phyloP scores from a whole-genome alignment of 2,113 vertebrate species.

The Columba janthina region DNA sequence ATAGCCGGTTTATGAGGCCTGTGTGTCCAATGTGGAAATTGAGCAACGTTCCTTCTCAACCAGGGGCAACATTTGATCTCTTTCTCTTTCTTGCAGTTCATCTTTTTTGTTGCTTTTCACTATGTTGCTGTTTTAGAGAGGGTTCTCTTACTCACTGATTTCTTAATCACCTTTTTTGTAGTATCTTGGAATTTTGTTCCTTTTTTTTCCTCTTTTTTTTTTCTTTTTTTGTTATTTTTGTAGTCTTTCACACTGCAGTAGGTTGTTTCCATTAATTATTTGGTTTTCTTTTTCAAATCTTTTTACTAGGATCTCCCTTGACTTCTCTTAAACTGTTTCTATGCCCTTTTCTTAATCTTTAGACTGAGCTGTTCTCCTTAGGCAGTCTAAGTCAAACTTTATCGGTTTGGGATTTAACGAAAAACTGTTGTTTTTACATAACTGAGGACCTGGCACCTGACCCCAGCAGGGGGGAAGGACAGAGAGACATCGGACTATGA shows the following conservation, averaged over 20 bases:
- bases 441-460: too few relatives aligned
- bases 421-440: too few relatives aligned
- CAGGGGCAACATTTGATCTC: background rate
- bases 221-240: background rate
- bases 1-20: rapidly evolving
- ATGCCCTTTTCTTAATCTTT: background rate
- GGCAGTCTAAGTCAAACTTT: background rate
- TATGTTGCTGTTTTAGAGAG: background rate
- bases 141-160: background rate
- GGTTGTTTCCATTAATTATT: background rate
- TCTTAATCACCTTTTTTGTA: background rate
- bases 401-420: background rate
- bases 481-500: too few relatives aligned
- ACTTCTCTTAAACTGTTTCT: background rate
- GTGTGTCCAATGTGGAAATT: rapidly evolving
- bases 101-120: background rate
- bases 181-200: background rate
- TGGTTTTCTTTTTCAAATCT: background rate
- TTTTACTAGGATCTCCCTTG: background rate
- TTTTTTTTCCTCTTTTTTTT: rapidly evolving
- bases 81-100: rapidly evolving
- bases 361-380: background rate
- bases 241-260: background rate
- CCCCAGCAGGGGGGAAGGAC: too few relatives aligned
- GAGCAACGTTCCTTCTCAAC: background rate